Evolutionary conservation across 2,888 invertebrate species (phyloP).

Genomic region (Brenthis hecate): DNA sequence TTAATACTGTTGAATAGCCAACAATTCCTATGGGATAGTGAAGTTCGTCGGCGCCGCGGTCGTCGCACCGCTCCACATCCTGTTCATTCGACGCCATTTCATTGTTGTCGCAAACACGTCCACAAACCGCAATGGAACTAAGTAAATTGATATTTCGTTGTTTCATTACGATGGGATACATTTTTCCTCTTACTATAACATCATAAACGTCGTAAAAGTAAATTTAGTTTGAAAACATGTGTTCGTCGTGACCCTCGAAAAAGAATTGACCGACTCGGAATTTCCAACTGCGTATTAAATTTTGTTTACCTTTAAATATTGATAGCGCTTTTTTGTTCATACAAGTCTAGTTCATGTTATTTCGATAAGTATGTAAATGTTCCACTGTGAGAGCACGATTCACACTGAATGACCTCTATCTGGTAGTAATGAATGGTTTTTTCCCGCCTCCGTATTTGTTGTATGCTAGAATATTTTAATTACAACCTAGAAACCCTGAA

Average conservation of each 20-base stretch:
- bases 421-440: conserved; percentile 47
- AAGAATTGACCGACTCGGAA: conserved; percentile 20
- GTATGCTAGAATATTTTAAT: conserved; percentile 38
- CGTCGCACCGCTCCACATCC: conserved; percentile 70
- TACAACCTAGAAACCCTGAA: conserved; percentile 49
- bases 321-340: conserved; percentile 13
- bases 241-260: conserved; percentile 18
- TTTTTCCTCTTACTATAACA: background rate
- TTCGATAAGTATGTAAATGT: conserved; percentile 29
- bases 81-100: conserved; percentile 60
- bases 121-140: conserved; percentile 39
- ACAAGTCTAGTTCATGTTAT: conserved; percentile 14
- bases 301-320: conserved; percentile 19
- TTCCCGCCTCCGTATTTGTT: conserved; percentile 46
- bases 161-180: conserved; percentile 6
- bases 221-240: background rate
- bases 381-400: conserved; percentile 25
- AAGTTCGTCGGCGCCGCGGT: conserved; percentile 65
- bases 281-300: conserved; percentile 9
- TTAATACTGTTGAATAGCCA: conserved; percentile 31
- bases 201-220: no score
- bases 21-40: conserved; percentile 48
- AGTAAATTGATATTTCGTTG: conserved; percentile 33
- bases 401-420: conserved; percentile 14
- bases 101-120: conserved; percentile 53